Conservation (phyloP, 2,113 vertebrate genomes). For the Poecilia latipinna region DNA sequence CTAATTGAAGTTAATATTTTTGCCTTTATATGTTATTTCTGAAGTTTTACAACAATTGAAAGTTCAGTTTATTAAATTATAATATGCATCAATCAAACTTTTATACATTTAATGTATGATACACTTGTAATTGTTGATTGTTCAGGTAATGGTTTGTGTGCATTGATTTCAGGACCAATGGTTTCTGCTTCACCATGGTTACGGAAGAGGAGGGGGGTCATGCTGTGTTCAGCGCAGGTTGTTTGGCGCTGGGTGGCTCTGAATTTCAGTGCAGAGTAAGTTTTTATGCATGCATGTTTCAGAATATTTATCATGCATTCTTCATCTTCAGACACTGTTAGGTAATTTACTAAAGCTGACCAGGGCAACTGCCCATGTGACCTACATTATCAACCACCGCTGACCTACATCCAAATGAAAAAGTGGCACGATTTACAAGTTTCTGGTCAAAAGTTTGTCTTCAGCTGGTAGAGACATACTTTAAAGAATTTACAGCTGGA, state of each 20-base stretch:
- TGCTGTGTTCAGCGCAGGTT: conserved; percentile 88
- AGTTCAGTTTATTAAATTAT: not conserved
- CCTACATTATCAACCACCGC: no score
- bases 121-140: not conserved
- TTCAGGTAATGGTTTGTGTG: conserved; percentile 1
- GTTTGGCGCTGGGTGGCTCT: conserved; percentile 88
- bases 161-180: conserved; percentile 86
- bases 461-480: not conserved
- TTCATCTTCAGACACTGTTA: conserved; percentile 19
- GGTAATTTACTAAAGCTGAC: not conserved
- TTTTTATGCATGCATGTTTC: conserved; percentile 3
- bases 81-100: not conserved
- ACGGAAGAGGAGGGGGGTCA: conserved; percentile 90
- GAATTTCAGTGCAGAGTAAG: conserved; percentile 98
- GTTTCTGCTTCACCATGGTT: conserved; percentile 97
- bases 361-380: no score
- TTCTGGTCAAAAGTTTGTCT: not conserved
- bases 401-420: no score
- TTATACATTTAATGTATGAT: not conserved
- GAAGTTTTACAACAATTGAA: not conserved
- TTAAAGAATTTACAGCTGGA: no score
- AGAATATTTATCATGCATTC: not conserved
- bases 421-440: no score
- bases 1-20: no score
- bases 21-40: not conserved